Percentiles rank a stretch among this genome's conserved stretches.
These are phyloP conservation scores for Coboldia fuscipes DNA, from an alignment of 1,140 invertebrate species.

Conservation along the genomic window DNA sequence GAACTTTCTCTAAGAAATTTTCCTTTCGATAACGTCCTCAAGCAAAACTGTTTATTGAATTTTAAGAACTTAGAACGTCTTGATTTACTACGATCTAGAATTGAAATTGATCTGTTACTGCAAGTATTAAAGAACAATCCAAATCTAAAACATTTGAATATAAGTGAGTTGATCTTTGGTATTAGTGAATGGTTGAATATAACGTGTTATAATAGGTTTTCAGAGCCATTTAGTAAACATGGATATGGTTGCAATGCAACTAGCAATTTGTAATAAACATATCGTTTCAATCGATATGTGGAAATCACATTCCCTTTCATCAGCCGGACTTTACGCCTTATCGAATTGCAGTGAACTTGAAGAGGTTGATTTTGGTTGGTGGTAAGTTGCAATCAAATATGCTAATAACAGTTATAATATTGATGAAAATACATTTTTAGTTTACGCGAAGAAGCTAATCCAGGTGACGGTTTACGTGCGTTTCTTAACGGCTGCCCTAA, in stretches of 20 bases:
- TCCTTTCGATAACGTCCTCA: constrained; percentile 11
- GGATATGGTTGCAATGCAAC: constrained; percentile 42
- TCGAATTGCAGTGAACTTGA: constrained; percentile 43
- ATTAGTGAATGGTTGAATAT: too few relatives aligned
- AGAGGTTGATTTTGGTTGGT: constrained; percentile 79
- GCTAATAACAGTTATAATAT: neutral
- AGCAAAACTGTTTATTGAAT: constrained; percentile 27
- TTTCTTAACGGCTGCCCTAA: constrained; percentile 32
- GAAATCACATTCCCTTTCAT: constrained; percentile 55
- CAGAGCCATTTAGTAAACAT: too few relatives aligned
- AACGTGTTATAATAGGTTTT: too few relatives aligned
- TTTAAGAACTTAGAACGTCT: constrained; percentile 47
- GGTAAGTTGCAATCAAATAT: constrained; percentile 31
- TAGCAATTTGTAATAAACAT: constrained; percentile 38
- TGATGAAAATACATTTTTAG: constrained; percentile 10
- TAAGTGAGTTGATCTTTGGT: constrained; percentile 25
- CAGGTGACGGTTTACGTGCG: constrained; percentile 27
- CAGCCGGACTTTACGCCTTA: constrained; percentile 42
- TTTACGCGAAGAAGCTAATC: constrained; percentile 25
- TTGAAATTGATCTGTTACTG: constrained; percentile 36
- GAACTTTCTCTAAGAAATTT: constrained; percentile 45
- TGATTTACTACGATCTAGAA: constrained; percentile 53
- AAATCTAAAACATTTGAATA: constrained; percentile 45
- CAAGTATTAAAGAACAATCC: constrained; percentile 40
- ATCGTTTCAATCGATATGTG: constrained; percentile 63